Percentiles rank a stretch among this genome's conserved stretches.
Evolutionary conservation across 2,797 vertebrate species (phyloP).

Genomic region (Pipistrellus kuhlii): DNA sequence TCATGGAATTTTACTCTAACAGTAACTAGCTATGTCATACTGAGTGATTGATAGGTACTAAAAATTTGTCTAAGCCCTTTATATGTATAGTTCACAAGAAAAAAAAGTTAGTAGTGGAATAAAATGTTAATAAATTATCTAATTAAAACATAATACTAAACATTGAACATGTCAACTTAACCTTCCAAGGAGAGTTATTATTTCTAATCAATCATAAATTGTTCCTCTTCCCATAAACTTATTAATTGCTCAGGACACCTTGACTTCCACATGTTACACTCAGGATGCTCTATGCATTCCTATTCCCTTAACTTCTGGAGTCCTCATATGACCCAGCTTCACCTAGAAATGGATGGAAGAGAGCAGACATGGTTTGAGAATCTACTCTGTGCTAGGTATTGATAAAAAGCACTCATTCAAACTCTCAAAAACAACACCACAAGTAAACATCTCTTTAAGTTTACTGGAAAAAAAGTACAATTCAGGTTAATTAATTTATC

Average conservation of each 20-base stretch:
- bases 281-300: not conserved
- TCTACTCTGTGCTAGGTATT: not conserved
- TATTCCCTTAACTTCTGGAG: not conserved
- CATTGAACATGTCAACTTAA: not conserved
- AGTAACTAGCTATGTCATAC: not conserved
- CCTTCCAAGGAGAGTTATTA: not conserved
- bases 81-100: not conserved
- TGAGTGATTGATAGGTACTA: not conserved
- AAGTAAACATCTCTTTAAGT: not conserved
- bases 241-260: not conserved
- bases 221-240: not conserved
- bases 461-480: not conserved
- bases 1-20: not conserved
- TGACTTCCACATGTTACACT: not conserved
- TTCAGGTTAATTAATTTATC: not conserved
- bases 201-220: not conserved
- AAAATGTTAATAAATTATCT: slow-evolving; percentile 26
- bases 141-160: slow-evolving; percentile 45
- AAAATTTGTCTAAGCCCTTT: not conserved
- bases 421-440: not conserved
- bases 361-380: not conserved
- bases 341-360: not conserved
- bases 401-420: not conserved
- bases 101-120: not conserved
- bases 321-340: not conserved